Conservation (phyloP, 2,888 invertebrate genomes). For the Antitype chi region DNA sequence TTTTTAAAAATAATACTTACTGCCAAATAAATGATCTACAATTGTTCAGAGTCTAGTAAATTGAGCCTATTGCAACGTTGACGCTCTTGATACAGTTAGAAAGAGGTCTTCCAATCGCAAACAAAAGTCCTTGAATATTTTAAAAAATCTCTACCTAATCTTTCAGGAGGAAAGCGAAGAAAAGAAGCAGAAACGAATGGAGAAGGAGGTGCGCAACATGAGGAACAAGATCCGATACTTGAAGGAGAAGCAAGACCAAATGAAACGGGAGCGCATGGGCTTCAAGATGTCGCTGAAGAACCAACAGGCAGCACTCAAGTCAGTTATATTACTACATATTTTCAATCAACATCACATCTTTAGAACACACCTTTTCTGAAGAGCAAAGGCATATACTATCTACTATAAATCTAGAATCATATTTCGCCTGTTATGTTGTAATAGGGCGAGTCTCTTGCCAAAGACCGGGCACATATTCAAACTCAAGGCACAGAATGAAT, state of each 20-base stretch:
- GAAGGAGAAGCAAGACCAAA: slow-evolving; percentile 94
- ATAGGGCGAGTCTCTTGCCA: not conserved
- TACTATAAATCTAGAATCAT: not conserved
- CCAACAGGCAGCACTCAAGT: slow-evolving; percentile 94
- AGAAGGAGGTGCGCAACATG: slow-evolving; percentile 91
- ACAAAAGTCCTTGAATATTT: not conserved
- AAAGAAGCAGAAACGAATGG: slow-evolving; percentile 92
- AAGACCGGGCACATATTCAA: not conserved
- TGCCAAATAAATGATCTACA: not conserved
- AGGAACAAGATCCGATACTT: slow-evolving; percentile 92
- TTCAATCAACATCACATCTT: not conserved
- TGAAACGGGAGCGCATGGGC: slow-evolving; percentile 94
- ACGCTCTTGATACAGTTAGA: slow-evolving; percentile 32
- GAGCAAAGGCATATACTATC: not conserved
- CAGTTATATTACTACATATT: slow-evolving; percentile 57
- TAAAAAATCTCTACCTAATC: not conserved
- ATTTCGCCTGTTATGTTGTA: not conserved
- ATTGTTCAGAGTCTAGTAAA: not conserved
- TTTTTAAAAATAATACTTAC: not conserved
- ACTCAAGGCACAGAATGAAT: not conserved
- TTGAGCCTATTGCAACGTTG: not conserved
- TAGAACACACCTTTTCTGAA: not conserved
- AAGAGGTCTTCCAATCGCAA: not conserved
- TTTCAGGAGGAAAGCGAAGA: slow-evolving; percentile 90
- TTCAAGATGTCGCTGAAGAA: slow-evolving; percentile 95